Conservation (phyloP, 1,140 invertebrate genomes). For the Antheraea mylitta region DNA sequence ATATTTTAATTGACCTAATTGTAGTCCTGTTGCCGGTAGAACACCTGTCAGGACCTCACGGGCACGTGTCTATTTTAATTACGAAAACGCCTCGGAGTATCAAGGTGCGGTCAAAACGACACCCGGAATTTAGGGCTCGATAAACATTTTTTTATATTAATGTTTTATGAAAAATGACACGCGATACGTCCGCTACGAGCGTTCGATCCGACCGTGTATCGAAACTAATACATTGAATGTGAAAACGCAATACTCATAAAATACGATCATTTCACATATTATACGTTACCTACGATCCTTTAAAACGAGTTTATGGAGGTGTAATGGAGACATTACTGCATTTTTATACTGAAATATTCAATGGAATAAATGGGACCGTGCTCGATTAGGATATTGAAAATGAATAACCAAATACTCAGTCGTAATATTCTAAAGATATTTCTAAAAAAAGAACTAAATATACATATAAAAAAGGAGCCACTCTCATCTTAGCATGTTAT, state of each 20-base stretch:
- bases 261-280: conserved; percentile 5
- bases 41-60: conserved; percentile 13
- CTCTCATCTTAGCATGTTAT: too few relatives aligned
- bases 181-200: not conserved
- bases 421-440: too few relatives aligned
- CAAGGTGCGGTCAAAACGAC: conserved; percentile 6
- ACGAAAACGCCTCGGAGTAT: conserved; percentile 1
- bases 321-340: conserved; percentile 4
- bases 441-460: too few relatives aligned
- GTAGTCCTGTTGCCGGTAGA: not conserved
- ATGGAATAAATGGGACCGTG: not conserved
- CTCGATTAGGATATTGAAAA: not conserved
- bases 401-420: not conserved
- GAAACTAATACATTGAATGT: not conserved
- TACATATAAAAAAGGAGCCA: too few relatives aligned
- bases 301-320: conserved; percentile 7
- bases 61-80: conserved; percentile 10
- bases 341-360: too few relatives aligned
- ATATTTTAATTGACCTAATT: conserved; percentile 15
- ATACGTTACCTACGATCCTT: not conserved
- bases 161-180: conserved; percentile 11
- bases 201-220: not conserved
- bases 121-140: conserved; percentile 9
- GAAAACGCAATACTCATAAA: conserved; percentile 13
- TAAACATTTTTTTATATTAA: conserved; percentile 11